phyloP scores from a whole-genome alignment of 2,888 invertebrate species.

The Cheilosia pagana region DNA sequence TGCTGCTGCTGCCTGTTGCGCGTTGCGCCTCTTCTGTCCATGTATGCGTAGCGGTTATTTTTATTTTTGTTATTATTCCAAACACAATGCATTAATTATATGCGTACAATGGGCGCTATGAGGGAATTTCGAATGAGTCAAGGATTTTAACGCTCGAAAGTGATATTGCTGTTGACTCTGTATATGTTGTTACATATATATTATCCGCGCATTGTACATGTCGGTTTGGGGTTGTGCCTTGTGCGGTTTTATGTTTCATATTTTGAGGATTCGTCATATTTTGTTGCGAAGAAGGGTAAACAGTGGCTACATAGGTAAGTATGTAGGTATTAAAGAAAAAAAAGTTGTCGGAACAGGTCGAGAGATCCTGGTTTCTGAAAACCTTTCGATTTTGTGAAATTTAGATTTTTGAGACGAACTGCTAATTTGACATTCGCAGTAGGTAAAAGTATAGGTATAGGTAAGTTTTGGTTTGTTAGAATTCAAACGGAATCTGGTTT shows the following conservation, averaged over 20 bases:
- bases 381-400: no score
- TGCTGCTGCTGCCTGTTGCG: background rate
- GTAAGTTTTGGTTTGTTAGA: no score
- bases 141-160: slow-evolving; percentile 52
- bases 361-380: no score
- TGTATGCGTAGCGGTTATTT: background rate
- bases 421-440: no score
- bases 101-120: slow-evolving; percentile 7
- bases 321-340: no score
- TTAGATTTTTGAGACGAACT: no score
- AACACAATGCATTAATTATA: slow-evolving; percentile 53
- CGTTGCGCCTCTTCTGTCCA: slow-evolving; percentile 32
- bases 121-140: slow-evolving; percentile 58
- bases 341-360: no score
- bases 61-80: slow-evolving; percentile 43
- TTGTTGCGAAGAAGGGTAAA: no score
- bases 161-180: slow-evolving; percentile 9
- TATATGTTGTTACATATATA: background rate
- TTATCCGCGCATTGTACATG: background rate
- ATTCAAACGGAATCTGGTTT: no score
- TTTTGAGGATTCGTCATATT: background rate
- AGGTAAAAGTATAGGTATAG: no score
- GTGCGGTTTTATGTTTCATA: background rate
- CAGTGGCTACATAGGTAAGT: no score
- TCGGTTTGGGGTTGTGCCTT: background rate